These are phyloP conservation scores for Hipparchia semele DNA, from an alignment of 2,888 invertebrate genomes.

Conservation along the genomic window DNA sequence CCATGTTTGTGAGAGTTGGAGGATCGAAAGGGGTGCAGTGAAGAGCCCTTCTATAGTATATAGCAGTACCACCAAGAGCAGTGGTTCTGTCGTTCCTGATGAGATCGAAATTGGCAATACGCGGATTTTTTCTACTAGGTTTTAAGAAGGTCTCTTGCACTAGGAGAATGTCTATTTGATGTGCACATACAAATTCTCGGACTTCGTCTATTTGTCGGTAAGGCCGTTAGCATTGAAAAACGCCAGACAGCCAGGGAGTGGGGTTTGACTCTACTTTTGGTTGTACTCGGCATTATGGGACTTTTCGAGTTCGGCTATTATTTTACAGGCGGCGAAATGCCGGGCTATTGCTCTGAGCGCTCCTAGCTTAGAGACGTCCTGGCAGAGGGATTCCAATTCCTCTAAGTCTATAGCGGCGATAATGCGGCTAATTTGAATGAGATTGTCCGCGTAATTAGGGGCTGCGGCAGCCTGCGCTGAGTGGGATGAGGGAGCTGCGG, in stretches of 20 bases:
- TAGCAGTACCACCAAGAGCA: constrained; percentile 19
- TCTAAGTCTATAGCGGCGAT: too few species aligned
- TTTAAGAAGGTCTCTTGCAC: constrained; percentile 21
- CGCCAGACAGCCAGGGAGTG: not conserved
- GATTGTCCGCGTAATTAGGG: not conserved
- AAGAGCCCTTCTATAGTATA: constrained; percentile 17
- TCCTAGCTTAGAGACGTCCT: too few species aligned
- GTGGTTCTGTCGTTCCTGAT: not conserved
- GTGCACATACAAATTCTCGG: constrained; percentile 13
- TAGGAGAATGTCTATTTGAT: not conserved
- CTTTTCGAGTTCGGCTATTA: not conserved
- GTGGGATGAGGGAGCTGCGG: too few species aligned
- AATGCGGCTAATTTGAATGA: too few species aligned
- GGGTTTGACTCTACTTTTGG: not conserved
- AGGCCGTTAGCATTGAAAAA: constrained; percentile 12
- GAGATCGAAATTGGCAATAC: not conserved
- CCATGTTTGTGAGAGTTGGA: constrained; percentile 37
- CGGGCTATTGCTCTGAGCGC: too few species aligned
- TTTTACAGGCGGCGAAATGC: not conserved
- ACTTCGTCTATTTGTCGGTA: constrained; percentile 11
- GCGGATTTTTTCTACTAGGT: constrained; percentile 2
- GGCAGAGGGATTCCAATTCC: too few species aligned
- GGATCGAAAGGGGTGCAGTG: not conserved
- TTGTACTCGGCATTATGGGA: not conserved
- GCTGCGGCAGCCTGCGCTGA: not conserved